Conservation (phyloP, 2,113 vertebrate genomes). For the Scolopax mira region DNA sequence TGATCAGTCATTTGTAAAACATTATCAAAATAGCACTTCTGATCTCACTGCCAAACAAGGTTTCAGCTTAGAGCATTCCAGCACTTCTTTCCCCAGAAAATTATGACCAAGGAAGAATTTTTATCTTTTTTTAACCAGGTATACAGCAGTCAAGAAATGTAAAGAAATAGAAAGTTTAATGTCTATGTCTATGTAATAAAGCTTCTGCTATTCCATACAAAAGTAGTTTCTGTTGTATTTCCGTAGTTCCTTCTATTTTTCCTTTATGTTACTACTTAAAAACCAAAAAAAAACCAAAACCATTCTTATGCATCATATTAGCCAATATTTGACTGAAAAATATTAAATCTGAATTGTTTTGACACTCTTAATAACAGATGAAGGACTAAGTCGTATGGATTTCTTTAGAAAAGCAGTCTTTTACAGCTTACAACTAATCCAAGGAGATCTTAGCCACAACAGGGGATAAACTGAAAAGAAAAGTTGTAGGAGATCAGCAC, state of each 20-base stretch:
- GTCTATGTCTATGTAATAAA: not conserved
- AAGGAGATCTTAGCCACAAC: not conserved
- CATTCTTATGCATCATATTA: not conserved
- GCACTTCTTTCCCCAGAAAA: not conserved
- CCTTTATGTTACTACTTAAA: not conserved
- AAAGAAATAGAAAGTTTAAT: not conserved
- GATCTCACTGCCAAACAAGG: not conserved
- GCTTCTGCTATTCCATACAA: not conserved
- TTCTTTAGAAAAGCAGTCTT: not conserved
- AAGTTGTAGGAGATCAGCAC: not conserved
- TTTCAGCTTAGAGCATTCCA: not conserved
- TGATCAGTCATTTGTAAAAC: not conserved
- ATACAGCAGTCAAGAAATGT: not conserved
- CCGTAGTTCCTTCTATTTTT: not conserved
- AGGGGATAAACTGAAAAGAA: not conserved
- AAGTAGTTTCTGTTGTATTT: not conserved
- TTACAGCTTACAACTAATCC: not conserved
- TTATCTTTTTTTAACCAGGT: not conserved
- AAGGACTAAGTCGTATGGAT: not conserved
- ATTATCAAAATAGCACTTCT: not conserved
- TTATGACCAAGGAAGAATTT: not conserved
- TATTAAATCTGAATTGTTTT: constrained; percentile 7
- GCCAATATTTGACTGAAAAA: not conserved
- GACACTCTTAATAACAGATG: not conserved
- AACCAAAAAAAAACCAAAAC: not conserved